Base-by-base conservation (phyloP, 2,797 vertebrate genomes). In the Spatula clypeata region DNA sequence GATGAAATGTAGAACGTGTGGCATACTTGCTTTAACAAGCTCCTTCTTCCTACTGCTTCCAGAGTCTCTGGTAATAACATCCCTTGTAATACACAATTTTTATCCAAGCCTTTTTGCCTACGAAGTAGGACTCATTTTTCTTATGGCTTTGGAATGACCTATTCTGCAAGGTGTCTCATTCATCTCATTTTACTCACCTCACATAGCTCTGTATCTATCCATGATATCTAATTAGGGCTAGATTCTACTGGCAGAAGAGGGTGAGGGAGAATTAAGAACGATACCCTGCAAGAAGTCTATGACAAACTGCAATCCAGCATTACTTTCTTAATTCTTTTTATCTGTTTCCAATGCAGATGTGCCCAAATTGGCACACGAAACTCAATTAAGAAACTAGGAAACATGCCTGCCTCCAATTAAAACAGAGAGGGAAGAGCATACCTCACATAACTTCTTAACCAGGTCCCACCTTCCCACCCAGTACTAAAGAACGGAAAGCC, bases 371-470 rank as follows among this genome's bases (percentile, higher is more conserved):
- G 12, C 57, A 79, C 32, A 49, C 4, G 34, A 42, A 73, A 27
- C n/a, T 76, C 79, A 91, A 45, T 88, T 94, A 76, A 74, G 55
- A 70, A 27, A 70, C 49, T 44, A 81, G 34, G 54, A 85, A 72
- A 83, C 3, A 74, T 36, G 1, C 9, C 24, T 85, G 27, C 5
- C 36, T 90, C 12, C 32, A 83, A 29, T 57, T 83, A 72, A 88
- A 83, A 60, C 9, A 51, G 31, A n/a, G 2, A 61, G 13, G 3
- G 58, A 79, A 76, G 8, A 6, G 6, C 16, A 75, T 36, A 40
- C 2, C 19, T 80, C 29, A 3, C 29, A 18, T 5, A n/a, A 54
- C 18, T 75, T 88, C 9, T 9, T 31, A 79, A 9, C 15, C 26
- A 65, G 34, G 31, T 11, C 26, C 49, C 36, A 73, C 42, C 12